Conservation (phyloP, 2,888 invertebrate species). For the Cerceris rybyensis region DNA sequence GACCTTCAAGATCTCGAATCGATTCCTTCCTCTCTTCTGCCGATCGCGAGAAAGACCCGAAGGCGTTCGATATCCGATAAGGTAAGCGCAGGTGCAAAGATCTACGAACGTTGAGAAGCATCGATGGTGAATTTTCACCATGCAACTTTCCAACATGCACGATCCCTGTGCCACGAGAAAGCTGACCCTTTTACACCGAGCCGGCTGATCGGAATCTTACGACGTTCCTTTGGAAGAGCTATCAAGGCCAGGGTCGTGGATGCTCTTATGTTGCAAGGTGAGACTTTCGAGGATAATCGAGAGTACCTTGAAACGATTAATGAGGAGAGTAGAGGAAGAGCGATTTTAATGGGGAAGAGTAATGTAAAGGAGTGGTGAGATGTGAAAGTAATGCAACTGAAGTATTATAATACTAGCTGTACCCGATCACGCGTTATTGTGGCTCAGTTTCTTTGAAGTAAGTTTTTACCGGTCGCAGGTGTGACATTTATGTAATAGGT, state of each 20-base stretch:
- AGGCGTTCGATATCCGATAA: conserved; percentile 50
- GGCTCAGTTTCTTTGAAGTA: too few relatives aligned
- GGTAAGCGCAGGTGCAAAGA: conserved; percentile 50
- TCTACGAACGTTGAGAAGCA: background rate
- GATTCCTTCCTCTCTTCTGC: conserved; percentile 46
- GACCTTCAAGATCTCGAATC: conserved; percentile 59
- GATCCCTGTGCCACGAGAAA: conserved; percentile 46
- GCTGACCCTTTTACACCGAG: conserved; percentile 44
- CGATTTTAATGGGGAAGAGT: too few relatives aligned
- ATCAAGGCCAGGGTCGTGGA: conserved; percentile 49
- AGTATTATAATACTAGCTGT: too few relatives aligned
- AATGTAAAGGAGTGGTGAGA: too few relatives aligned
- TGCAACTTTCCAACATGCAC: conserved; percentile 29
- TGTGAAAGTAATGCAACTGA: too few relatives aligned
- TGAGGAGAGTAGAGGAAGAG: too few relatives aligned
- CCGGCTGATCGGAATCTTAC: conserved; percentile 25
- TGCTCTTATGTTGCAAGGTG: background rate
- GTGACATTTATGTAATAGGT: too few relatives aligned
- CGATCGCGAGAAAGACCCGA: conserved; percentile 44
- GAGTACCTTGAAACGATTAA: too few relatives aligned
- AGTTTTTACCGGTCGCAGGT: too few relatives aligned
- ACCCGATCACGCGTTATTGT: too few relatives aligned
- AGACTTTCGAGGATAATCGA: too few relatives aligned
- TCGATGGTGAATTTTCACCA: conserved; percentile 31
- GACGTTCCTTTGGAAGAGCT: conserved; percentile 40